Evolutionary conservation across 2,797 vertebrate species (phyloP).

Genomic region (Remorina albescens): DNA sequence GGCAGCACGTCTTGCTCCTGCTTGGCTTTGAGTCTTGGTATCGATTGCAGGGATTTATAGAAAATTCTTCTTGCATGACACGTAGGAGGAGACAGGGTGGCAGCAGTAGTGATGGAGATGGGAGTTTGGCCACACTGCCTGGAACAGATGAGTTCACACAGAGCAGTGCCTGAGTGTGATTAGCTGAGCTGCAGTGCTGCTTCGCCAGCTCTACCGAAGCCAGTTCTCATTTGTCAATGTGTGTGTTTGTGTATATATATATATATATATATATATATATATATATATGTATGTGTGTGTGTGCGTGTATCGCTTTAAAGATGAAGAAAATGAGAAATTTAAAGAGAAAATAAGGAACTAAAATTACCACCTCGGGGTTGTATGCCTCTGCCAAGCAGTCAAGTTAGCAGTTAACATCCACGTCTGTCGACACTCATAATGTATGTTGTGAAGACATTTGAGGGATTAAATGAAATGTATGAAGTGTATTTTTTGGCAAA

Average conservation of each 20-base stretch:
- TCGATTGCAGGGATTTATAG: slow-evolving; percentile 33
- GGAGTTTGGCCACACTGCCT: slow-evolving; percentile 72
- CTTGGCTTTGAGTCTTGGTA: slow-evolving; percentile 26
- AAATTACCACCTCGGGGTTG: background rate
- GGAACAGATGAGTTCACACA: slow-evolving; percentile 83
- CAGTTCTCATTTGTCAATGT: slow-evolving; percentile 65
- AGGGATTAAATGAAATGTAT: too few species aligned
- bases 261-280: too few species aligned
- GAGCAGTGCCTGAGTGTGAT: slow-evolving; percentile 72
- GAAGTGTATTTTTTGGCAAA: too few species aligned
- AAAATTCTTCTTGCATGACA: slow-evolving; percentile 26
- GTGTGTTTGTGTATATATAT: slow-evolving; percentile 34
- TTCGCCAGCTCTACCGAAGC: slow-evolving; percentile 52
- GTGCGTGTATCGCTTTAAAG: too few species aligned
- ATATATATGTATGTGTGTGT: slow-evolving; percentile 18
- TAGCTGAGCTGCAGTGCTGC: slow-evolving; percentile 65
- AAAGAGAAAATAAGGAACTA: slow-evolving; percentile 37
- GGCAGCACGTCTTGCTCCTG: slow-evolving; percentile 4
- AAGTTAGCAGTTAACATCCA: too few species aligned
- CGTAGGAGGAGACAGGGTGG: slow-evolving; percentile 56
- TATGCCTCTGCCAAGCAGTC: too few species aligned
- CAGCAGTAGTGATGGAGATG: slow-evolving; percentile 66
- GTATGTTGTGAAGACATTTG: too few species aligned
- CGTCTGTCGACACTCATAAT: too few species aligned
- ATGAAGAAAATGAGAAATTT: slow-evolving; percentile 15